A percentile compares a stretch with the other conserved stretches of the same genome.
These are phyloP conservation scores for Bombus polaris DNA, from an alignment of 1,140 invertebrate genomes.

Conservation along the genomic window DNA sequence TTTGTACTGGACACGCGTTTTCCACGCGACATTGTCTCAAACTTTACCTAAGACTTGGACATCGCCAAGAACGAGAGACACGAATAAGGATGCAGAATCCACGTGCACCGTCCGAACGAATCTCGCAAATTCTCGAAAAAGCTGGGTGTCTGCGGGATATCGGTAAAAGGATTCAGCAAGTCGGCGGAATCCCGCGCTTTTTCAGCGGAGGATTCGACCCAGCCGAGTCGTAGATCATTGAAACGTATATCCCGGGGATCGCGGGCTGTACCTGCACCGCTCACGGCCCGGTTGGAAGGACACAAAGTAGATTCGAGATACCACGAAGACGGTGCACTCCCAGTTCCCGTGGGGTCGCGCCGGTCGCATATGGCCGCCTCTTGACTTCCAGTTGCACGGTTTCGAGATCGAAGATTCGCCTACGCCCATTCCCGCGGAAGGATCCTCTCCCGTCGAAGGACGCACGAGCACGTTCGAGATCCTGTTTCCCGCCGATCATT, in stretches of 20 bases:
- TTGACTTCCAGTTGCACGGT: conserved; percentile 65
- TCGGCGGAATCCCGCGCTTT: conserved; percentile 47
- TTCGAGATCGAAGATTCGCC: conserved; percentile 79
- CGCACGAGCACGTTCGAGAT: conserved; percentile 54
- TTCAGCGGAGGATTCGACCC: conserved; percentile 44
- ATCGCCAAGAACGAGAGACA: not conserved
- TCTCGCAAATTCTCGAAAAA: not conserved
- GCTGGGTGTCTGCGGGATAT: conserved; percentile 21
- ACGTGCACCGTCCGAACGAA: too few relatives aligned
- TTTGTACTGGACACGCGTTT: too few relatives aligned
- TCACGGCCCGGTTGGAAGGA: conserved; percentile 68
- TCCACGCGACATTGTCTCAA: too few relatives aligned
- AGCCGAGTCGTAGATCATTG: conserved; percentile 69
- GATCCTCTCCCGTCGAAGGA: conserved; percentile 44
- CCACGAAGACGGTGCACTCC: conserved; percentile 64
- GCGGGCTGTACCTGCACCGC: conserved; percentile 68
- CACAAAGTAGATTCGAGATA: conserved; percentile 81
- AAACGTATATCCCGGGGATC: conserved; percentile 72
- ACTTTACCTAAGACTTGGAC: too few relatives aligned
- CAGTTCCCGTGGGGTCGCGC: conserved; percentile 77
- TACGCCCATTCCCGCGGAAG: conserved; percentile 70
- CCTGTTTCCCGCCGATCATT: conserved; percentile 58
- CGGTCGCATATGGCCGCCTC: conserved; percentile 62
- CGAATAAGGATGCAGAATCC: too few relatives aligned
- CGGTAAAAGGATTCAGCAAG: conserved; percentile 39